Evolutionary conservation across 30 jellyfish, hydroid and myxozoan species (phyloP).

Genomic region (Catostylus mosaicus): DNA sequence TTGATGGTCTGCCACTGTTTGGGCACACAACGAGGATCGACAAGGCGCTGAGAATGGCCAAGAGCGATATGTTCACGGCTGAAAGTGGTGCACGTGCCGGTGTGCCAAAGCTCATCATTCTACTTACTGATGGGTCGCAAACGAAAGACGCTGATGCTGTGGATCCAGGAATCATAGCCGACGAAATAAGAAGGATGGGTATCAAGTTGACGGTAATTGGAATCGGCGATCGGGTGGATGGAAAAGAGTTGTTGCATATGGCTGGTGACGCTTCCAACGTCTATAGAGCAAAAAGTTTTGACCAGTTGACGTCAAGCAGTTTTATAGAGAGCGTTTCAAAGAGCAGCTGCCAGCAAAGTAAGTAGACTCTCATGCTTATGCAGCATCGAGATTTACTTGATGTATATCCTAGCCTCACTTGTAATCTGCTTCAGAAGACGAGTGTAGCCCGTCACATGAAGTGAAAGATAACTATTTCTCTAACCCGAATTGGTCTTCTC

Average conservation of each 20-base stretch:
- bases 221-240: slow-evolving; percentile 46
- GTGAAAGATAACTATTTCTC: too few species aligned
- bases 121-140: slow-evolving; percentile 83
- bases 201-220: slow-evolving; percentile 57
- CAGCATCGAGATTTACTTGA: too few species aligned
- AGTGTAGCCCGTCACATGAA: too few species aligned
- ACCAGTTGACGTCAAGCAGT: slow-evolving; percentile 42
- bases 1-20: slow-evolving; percentile 59
- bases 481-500: too few species aligned
- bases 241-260: slow-evolving; percentile 34
- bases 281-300: slow-evolving; percentile 48
- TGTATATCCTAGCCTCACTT: too few species aligned
- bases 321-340: slow-evolving; percentile 29
- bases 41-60: slow-evolving; percentile 59
- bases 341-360: slow-evolving; percentile 60
- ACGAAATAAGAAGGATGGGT: slow-evolving; percentile 51
- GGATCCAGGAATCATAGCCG: slow-evolving; percentile 75
- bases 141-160: slow-evolving; percentile 69
- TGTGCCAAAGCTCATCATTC: slow-evolving; percentile 60
- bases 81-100: slow-evolving; percentile 74
- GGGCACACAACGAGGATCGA: slow-evolving; percentile 81
- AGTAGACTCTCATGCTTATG: too few species aligned
- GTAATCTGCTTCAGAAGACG: too few species aligned
- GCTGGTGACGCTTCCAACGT: slow-evolving; percentile 64
- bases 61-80: slow-evolving; percentile 54